A percentile compares a stretch with the other conserved stretches of the same genome.
These are phyloP conservation scores for Pentamera pediparva DNA, from an alignment of 53 echinoderm and acorn worm genomes.

Conservation along the genomic window DNA sequence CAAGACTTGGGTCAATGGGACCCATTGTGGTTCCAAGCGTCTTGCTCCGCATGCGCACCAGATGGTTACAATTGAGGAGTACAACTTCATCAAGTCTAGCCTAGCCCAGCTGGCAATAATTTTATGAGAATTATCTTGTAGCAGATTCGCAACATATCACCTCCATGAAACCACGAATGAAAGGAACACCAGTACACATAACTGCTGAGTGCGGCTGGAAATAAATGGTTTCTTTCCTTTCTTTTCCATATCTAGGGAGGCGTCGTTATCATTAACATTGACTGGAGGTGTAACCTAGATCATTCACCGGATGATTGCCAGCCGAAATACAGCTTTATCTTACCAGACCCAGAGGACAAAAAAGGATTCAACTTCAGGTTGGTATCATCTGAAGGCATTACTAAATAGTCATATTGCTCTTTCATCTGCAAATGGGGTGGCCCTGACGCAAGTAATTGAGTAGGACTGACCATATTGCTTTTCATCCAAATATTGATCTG, in stretches of 20 bases:
- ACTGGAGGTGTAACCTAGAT: slow-evolving; percentile 93
- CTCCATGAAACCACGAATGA: too few species aligned
- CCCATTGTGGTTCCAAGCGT: too few species aligned
- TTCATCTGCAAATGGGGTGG: not conserved
- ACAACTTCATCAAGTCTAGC: too few species aligned
- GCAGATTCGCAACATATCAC: too few species aligned
- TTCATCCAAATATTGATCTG: not conserved
- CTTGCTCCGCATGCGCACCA: too few species aligned
- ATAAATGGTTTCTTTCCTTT: not conserved
- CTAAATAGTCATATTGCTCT: not conserved
- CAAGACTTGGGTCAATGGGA: too few species aligned
- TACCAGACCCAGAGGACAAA: slow-evolving; percentile 60
- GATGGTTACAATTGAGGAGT: too few species aligned
- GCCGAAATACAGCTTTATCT: slow-evolving; percentile 75
- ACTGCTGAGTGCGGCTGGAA: not conserved
- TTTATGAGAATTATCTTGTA: too few species aligned
- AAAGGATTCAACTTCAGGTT: slow-evolving; percentile 97
- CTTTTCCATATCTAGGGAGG: slow-evolving; percentile 57
- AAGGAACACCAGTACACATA: not conserved
- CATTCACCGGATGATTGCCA: slow-evolving; percentile 46
- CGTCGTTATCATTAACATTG: slow-evolving; percentile 80
- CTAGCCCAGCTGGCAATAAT: too few species aligned
- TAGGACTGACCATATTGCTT: not conserved
- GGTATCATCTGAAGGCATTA: too few species aligned
- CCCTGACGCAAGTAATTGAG: not conserved